These are phyloP conservation scores for Pseudomyrmex concolor DNA, from an alignment of 1,140 invertebrate genomes.

Conservation along the genomic window DNA sequence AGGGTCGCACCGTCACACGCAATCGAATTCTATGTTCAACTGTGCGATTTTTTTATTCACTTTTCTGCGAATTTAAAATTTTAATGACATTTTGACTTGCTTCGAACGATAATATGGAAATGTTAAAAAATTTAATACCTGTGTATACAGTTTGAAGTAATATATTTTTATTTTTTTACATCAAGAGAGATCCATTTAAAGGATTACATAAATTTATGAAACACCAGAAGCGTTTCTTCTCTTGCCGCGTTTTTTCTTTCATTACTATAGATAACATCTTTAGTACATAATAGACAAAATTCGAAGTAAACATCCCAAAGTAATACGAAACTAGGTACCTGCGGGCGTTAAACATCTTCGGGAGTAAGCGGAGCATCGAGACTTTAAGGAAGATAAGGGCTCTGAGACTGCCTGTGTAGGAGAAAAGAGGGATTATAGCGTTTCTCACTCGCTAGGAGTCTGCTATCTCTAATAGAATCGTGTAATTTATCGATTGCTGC, in stretches of 20 bases:
- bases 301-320: conserved; percentile 52
- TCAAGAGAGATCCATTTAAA: no score
- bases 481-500: conserved; percentile 68
- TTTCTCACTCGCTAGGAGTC: conserved; percentile 6
- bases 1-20: conserved; percentile 27
- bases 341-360: conserved; percentile 45
- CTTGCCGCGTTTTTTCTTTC: background rate
- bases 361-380: conserved; percentile 28
- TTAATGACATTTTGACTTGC: background rate
- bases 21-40: conserved; percentile 28
- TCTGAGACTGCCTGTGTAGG: conserved; percentile 19
- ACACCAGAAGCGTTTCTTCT: background rate
- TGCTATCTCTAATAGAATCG: conserved; percentile 67
- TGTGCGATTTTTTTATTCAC: background rate
- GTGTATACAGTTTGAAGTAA: background rate
- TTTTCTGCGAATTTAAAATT: background rate
- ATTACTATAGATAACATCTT: background rate
- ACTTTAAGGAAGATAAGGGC: conserved; percentile 69
- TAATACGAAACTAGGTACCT: conserved; percentile 69
- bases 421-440: conserved; percentile 26
- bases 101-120: background rate
- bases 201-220: background rate
- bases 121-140: background rate
- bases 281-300: background rate
- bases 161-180: background rate